A percentile compares a stretch with the other conserved stretches of the same genome.
These are phyloP conservation scores for Pasiphila rectangulata DNA, from an alignment of 2,888 invertebrate genomes.

Conservation along the genomic window DNA sequence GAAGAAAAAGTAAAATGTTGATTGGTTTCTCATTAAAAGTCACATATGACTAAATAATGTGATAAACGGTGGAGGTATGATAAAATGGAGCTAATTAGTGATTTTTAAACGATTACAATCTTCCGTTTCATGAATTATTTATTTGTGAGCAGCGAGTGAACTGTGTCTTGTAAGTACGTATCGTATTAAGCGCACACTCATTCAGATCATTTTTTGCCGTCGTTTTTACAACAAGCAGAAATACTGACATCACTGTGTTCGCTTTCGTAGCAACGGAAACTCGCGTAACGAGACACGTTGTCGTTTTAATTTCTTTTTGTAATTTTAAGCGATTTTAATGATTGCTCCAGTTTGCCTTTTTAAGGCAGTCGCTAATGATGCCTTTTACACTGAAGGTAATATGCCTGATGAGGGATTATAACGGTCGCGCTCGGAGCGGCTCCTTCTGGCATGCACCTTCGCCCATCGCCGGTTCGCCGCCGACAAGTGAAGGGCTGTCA, in stretches of 20 bases:
- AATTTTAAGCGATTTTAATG: constrained; percentile 76
- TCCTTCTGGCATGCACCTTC: constrained; percentile 53
- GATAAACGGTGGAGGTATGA: constrained; percentile 4
- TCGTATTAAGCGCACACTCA: constrained; percentile 58
- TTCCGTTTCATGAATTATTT: constrained; percentile 50
- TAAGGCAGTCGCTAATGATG: constrained; percentile 78
- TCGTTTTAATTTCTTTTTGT: constrained; percentile 69
- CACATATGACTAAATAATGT: constrained; percentile 13
- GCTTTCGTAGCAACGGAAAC: constrained; percentile 78
- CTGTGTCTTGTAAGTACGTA: constrained; percentile 51
- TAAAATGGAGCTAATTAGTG: constrained; percentile 7
- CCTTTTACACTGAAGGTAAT: constrained; percentile 73
- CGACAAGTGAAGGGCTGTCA: constrained; percentile 75
- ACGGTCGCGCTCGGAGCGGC: constrained; percentile 62
- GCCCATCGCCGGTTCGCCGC: constrained; percentile 41
- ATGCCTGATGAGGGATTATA: constrained; percentile 74
- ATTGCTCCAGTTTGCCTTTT: constrained; percentile 77
- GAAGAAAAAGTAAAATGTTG: constrained; percentile 14
- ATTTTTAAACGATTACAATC: constrained; percentile 39
- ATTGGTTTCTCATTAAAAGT: constrained; percentile 28
- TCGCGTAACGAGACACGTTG: constrained; percentile 70
- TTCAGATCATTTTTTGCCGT: constrained; percentile 67
- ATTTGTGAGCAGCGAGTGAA: constrained; percentile 40
- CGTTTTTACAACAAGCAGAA: constrained; percentile 55
- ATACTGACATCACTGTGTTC: constrained; percentile 73